A percentile compares a stretch with the other conserved stretches of the same genome.
Conservation (phyloP, 2,113 vertebrate species). For the Panthera tigris region DNA sequence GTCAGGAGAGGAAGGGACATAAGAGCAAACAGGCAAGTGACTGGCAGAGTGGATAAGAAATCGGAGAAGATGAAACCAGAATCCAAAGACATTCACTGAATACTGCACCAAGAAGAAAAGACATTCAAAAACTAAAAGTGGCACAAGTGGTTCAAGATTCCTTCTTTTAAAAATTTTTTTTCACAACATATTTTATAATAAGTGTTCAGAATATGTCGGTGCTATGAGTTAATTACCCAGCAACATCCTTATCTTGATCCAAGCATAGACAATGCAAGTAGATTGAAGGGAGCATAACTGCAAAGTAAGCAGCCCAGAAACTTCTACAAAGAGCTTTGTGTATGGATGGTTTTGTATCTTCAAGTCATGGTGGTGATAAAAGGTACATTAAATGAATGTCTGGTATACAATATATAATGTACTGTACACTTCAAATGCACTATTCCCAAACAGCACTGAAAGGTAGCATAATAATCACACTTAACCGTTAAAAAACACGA, state of each 20-base stretch:
- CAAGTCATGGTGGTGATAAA: neutral
- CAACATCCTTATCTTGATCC: neutral
- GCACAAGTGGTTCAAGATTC: neutral
- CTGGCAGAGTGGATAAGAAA: neutral
- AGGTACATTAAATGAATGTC: neutral
- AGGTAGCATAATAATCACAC: neutral
- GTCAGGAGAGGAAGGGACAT: neutral
- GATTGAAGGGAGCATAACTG: neutral
- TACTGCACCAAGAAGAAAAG: neutral
- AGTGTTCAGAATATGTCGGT: neutral
- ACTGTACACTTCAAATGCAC: neutral
- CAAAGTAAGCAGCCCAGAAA: neutral
- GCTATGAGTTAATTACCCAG: neutral
- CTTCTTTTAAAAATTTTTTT: neutral
- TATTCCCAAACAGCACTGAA: neutral
- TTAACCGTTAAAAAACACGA: neutral
- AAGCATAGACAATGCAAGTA: neutral
- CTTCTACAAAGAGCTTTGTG: neutral
- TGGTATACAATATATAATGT: neutral
- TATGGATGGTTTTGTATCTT: neutral
- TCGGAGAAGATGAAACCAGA: neutral
- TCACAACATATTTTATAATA: neutral
- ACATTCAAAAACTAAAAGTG: neutral
- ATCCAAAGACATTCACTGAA: neutral
- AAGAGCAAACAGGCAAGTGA: neutral